Evolutionary conservation across 2,888 invertebrate species (phyloP).

Genomic region (Neoitamus cyanurus): DNA sequence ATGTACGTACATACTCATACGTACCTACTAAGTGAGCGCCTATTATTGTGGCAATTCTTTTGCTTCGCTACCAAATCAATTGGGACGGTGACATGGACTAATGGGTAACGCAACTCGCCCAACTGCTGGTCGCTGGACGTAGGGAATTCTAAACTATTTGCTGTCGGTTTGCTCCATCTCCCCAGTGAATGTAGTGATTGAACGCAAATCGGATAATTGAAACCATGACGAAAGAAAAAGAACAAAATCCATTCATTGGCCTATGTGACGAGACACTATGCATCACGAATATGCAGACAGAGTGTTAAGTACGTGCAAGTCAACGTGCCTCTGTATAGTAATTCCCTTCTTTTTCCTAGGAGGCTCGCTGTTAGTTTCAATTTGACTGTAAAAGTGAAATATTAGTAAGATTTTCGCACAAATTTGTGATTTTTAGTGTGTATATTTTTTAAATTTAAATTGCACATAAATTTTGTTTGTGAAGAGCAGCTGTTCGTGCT

Average conservation of each 20-base stretch:
- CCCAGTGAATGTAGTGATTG: not conserved
- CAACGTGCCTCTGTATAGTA: not conserved
- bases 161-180: not conserved
- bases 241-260: not conserved
- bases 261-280: not conserved
- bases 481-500: too few relatives aligned
- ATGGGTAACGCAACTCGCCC: not conserved
- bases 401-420: not conserved
- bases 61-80: not conserved
- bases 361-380: not conserved
- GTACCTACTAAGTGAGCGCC: not conserved
- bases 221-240: not conserved
- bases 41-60: not conserved
- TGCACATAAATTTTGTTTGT: too few relatives aligned
- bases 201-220: slow-evolving; percentile 5
- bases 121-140: not conserved
- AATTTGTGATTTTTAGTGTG: not conserved
- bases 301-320: not conserved
- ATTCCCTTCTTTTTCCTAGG: not conserved
- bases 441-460: not conserved
- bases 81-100: not conserved
- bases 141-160: not conserved
- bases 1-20: not conserved
- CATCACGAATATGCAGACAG: not conserved
- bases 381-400: not conserved